Evolutionary conservation across 2,888 invertebrate species (phyloP).

Genomic region (Stomorhina lunata): DNA sequence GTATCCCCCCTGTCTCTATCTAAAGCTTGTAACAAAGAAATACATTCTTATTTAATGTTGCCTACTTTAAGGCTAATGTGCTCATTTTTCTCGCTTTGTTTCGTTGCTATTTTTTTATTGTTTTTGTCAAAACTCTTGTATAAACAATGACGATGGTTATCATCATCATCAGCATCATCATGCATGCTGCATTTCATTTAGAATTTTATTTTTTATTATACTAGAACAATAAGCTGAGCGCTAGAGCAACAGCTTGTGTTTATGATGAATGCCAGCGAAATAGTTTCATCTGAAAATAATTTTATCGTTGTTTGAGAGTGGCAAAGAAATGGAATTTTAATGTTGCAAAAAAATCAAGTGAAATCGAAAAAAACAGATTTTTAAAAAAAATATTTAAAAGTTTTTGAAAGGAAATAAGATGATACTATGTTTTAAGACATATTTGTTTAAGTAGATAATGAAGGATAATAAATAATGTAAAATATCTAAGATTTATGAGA

Average conservation of each 20-base stretch:
- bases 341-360: neutral
- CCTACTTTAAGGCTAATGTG: slow-evolving; percentile 66
- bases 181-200: slow-evolving; percentile 45
- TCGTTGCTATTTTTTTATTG: slow-evolving; percentile 12
- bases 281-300: neutral
- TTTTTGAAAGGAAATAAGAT: too few species aligned
- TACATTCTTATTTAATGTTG: slow-evolving; percentile 38
- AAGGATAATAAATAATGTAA: too few species aligned
- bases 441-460: too few species aligned
- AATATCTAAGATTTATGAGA: too few species aligned
- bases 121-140: slow-evolving; percentile 11
- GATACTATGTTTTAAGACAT: too few species aligned
- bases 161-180: too few species aligned
- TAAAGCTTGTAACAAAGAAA: neutral
- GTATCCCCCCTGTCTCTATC: neutral
- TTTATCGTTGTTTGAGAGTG: neutral
- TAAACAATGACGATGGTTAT: slow-evolving; percentile 28
- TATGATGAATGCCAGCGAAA: neutral
- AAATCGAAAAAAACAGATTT: neutral
- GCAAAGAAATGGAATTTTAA: slow-evolving; percentile 3
- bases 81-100: slow-evolving; percentile 43
- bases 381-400: neutral
- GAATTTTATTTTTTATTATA: too few species aligned
- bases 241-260: slow-evolving; percentile 43
- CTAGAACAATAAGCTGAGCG: slow-evolving; percentile 11